Evolutionary conservation across 2,888 invertebrate species (phyloP).

Genomic region (Strigamia maritima): DNA sequence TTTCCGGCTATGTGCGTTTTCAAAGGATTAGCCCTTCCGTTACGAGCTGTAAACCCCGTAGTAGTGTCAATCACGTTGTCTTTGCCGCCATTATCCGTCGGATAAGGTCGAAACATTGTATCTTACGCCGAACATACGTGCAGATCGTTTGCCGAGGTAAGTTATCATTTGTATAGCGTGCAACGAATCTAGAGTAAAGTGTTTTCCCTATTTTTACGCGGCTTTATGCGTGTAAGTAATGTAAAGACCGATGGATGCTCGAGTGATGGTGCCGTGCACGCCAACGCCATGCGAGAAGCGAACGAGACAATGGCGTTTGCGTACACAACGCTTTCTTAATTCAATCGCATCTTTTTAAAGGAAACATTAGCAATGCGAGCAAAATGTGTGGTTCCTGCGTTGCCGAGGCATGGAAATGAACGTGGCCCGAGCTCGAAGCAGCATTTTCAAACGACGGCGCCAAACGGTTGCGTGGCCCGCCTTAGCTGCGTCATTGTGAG

Average conservation of each 20-base stretch:
- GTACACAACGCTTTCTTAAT: neutral
- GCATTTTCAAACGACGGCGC: slow-evolving; percentile 21
- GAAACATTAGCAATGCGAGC: neutral
- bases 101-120: slow-evolving; percentile 37
- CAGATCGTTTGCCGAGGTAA: slow-evolving; percentile 38
- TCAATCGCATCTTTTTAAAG: neutral
- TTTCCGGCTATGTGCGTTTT: neutral
- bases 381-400: neutral
- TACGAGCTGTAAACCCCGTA: slow-evolving; percentile 40
- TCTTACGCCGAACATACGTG: slow-evolving; percentile 39
- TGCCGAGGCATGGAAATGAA: neutral
- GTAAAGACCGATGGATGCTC: neutral
- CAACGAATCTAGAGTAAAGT: neutral
- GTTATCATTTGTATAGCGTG: neutral
- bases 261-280: neutral
- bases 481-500: slow-evolving; percentile 26
- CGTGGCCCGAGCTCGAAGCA: neutral
- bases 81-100: slow-evolving; percentile 42
- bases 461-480: slow-evolving; percentile 24
- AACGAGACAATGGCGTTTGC: slow-evolving; percentile 24
- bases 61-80: slow-evolving; percentile 43
- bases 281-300: slow-evolving; percentile 31
- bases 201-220: slow-evolving; percentile 11
- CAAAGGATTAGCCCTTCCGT: slow-evolving; percentile 39
- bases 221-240: neutral